Conservation (phyloP, 2,113 vertebrate genomes). For the Centropristis striata region DNA sequence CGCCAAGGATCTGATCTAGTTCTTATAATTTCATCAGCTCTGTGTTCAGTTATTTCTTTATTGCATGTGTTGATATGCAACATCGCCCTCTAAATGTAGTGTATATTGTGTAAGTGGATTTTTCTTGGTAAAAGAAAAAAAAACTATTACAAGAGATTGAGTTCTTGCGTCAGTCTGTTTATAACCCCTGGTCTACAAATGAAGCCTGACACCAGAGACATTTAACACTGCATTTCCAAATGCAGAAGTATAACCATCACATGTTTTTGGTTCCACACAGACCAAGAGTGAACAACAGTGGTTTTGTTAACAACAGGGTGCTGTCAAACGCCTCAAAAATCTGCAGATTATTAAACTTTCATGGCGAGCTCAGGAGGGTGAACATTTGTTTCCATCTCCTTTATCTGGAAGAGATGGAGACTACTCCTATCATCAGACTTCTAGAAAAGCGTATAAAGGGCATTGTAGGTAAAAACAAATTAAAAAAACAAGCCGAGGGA, state of each 20-base stretch:
- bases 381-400: slow-evolving; percentile 1
- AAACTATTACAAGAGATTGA: neutral
- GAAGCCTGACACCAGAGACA: neutral
- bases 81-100: neutral
- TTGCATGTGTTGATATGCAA: neutral
- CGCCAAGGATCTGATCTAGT: neutral
- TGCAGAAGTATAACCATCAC: neutral
- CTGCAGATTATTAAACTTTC: neutral
- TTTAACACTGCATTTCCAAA: neutral
- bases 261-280: slow-evolving; percentile 4
- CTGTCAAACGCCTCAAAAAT: neutral
- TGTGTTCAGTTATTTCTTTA: neutral
- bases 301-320: neutral
- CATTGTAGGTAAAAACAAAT: too few species aligned
- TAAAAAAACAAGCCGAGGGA: too few species aligned
- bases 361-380: neutral
- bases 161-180: neutral
- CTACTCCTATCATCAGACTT: neutral
- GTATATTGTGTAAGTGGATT: neutral
- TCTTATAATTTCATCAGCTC: neutral
- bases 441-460: too few species aligned
- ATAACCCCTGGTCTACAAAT: neutral
- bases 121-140: neutral
- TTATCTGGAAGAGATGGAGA: neutral
- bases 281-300: neutral